phyloP scores from a whole-genome alignment of 2,797 vertebrate genomes.

The Onychomys arenicola region DNA sequence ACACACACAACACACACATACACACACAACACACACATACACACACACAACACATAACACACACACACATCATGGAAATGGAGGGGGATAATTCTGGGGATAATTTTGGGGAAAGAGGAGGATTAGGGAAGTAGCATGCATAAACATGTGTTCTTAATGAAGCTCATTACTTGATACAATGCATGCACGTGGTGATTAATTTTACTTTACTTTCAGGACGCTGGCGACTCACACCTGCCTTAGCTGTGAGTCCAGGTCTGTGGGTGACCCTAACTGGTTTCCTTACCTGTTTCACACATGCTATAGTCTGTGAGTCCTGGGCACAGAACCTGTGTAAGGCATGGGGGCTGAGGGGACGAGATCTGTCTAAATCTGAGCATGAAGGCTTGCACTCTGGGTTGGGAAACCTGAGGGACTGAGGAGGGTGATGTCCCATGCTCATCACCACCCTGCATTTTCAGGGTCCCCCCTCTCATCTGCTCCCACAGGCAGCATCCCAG shows the following conservation, averaged over 20 bases:
- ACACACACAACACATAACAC: background rate
- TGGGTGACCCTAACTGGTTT: too few relatives aligned
- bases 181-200: background rate
- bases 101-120: background rate
- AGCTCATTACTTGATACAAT: background rate
- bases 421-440: background rate
- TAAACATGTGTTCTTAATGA: background rate
- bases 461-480: background rate
- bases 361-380: background rate
- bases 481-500: accelerated
- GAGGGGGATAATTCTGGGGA: background rate
- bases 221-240: background rate
- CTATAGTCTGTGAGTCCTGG: background rate
- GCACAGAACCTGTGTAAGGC: background rate
- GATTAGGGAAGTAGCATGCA: background rate
- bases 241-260: background rate
- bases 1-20: accelerated
- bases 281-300: background rate
- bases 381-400: background rate
- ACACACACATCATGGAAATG: background rate
- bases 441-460: accelerated
- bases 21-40: too few relatives aligned
- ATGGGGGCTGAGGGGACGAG: accelerated
- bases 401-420: background rate
- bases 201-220: background rate